Conservation (phyloP, 1,140 invertebrate species). For the Aphelinus certus region DNA sequence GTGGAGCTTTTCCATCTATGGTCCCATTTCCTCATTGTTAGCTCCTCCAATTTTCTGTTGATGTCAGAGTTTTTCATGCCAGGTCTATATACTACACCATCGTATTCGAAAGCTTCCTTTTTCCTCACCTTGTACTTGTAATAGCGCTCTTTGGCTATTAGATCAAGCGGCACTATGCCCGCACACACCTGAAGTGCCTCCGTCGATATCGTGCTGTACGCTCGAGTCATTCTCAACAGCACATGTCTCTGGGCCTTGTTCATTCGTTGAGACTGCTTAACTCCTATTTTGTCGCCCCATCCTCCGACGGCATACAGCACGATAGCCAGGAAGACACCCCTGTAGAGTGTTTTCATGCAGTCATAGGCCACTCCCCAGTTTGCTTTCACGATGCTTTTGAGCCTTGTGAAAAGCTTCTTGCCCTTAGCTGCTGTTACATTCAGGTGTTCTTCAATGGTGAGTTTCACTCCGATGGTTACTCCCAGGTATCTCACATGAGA, state of each 20-base stretch:
- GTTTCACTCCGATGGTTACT: too few species aligned
- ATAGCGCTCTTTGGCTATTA: background rate
- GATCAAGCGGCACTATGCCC: conserved; percentile 31
- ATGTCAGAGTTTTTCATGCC: background rate
- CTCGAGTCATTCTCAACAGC: conserved; percentile 42
- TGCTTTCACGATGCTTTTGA: too few species aligned
- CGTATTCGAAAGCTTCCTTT: background rate
- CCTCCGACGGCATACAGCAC: conserved; percentile 47
- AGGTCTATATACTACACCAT: background rate
- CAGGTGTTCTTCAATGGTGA: too few species aligned
- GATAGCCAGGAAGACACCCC: conserved; percentile 43
- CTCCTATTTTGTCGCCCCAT: conserved; percentile 40
- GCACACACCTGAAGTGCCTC: conserved; percentile 35
- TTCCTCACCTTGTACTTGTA: background rate
- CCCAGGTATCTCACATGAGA: too few species aligned
- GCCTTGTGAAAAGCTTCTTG: too few species aligned
- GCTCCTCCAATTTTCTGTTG: background rate
- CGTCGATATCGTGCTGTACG: conserved; percentile 45
- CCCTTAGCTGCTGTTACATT: too few species aligned
- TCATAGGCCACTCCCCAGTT: background rate
- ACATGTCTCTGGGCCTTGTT: conserved; percentile 38
- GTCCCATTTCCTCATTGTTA: background rate
- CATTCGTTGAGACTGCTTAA: background rate
- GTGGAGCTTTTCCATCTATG: background rate
- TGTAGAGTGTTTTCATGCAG: conserved; percentile 43